phyloP scores from a whole-genome alignment of 30 jellyfish, hydroid and myxozoan species.

The Haliclystus octoradiatus region DNA sequence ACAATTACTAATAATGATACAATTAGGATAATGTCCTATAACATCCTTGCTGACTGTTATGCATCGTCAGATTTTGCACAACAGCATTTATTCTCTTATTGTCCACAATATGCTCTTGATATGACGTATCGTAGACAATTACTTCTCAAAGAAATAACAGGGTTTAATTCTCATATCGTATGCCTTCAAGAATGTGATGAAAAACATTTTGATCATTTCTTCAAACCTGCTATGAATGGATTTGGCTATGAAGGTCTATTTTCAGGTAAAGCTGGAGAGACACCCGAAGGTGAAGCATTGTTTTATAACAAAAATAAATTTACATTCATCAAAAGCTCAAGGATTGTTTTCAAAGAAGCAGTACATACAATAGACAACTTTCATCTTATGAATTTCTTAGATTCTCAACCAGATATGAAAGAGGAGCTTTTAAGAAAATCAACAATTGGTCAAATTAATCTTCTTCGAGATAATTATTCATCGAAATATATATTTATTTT shows the following conservation, averaged over 20 bases:
- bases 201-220: conserved; percentile 39
- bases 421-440: conserved; percentile 40
- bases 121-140: conserved; percentile 67
- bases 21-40: conserved; percentile 62
- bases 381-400: conserved; percentile 20
- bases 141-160: conserved; percentile 61
- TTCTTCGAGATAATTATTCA: conserved; percentile 22
- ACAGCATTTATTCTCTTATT: conserved; percentile 46
- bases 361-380: conserved; percentile 27
- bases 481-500: background rate
- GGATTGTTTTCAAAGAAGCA: conserved; percentile 50
- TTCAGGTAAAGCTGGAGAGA: conserved; percentile 60
- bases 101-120: conserved; percentile 76
- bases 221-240: conserved; percentile 50
- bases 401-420: conserved; percentile 30
- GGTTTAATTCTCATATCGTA: conserved; percentile 73
- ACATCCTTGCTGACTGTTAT: conserved; percentile 78
- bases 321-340: conserved; percentile 7
- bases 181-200: conserved; percentile 88
- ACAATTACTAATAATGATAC: conserved; percentile 8
- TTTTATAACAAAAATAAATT: conserved; percentile 29
- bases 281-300: conserved; percentile 95
- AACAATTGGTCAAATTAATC: conserved; percentile 69
- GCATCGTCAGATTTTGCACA: conserved; percentile 70
- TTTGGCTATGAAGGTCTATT: conserved; percentile 50